phyloP scores from a whole-genome alignment of 2,113 vertebrate species.

The Hydrolagus affinis region DNA sequence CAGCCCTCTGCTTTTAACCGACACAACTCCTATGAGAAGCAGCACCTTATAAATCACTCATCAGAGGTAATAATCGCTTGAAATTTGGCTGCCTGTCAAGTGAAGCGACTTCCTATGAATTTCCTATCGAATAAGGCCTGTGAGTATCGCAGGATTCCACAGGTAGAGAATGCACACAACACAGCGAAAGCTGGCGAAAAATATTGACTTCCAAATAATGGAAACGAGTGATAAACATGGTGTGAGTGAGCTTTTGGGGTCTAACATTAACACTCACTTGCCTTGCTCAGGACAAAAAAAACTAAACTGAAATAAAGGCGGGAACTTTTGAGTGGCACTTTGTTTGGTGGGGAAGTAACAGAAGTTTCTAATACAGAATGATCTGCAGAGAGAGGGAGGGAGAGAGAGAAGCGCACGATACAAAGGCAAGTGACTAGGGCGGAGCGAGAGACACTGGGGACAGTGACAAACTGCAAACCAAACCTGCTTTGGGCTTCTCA shows the following conservation, averaged over 20 bases:
- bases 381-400: not conserved
- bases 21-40: no score
- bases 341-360: not conserved
- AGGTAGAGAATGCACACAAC: no score
- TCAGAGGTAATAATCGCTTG: no score
- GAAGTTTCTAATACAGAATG: not conserved
- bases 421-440: slow-evolving; percentile 7
- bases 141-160: no score
- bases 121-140: no score
- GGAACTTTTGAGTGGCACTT: not conserved
- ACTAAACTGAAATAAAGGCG: not conserved
- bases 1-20: no score
- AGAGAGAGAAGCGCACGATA: slow-evolving; percentile 10
- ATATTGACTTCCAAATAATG: not conserved
- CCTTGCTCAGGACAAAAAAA: not conserved
- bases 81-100: no score
- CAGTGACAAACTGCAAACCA: slow-evolving; percentile 21
- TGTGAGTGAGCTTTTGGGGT: not conserved
- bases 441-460: not conserved
- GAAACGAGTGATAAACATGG: not conserved
- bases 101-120: no score
- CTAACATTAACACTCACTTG: not conserved
- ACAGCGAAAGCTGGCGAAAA: no score
- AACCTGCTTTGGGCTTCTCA: slow-evolving; percentile 16
- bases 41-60: no score